Evolutionary conservation across 2,888 invertebrate species (phyloP), one percentile per base, ranked within the genome.

Genomic region (Ditylenchus weischeri): DNA sequence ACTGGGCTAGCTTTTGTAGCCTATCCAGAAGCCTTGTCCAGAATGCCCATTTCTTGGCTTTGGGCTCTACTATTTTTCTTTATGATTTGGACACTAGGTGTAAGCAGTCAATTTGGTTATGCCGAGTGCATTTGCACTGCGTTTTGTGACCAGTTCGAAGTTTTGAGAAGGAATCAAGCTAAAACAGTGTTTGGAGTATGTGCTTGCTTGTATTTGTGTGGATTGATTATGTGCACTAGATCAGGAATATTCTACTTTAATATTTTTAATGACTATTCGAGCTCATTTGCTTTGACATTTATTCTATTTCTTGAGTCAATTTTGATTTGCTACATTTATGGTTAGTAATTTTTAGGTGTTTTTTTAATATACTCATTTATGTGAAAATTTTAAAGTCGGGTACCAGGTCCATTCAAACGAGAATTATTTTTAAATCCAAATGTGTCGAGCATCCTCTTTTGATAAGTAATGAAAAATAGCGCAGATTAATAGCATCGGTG

Each of bases 191-290:
- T 70, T 19, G 66, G 48, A 15, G 73, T 74, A 62, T 77, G 75
- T 35, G 18, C 66, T 7, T 21, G 69, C 54, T 50, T 74, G 10
- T 77, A 73, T 61, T 58, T 69, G 13, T 61, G 72, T 21, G 79
- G 77, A 36, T 23, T 75, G 18, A 47, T 77, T 3, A 71, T 79
- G 66, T 73, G 77, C 47, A 75, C 76, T 5, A 71, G 73, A 57
- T 76, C 71, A 11, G 78, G 78, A 11, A 74, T 77, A 48, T 78
- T 76, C 61, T 78, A 73, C 69, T 78, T 78, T 66, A 68, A 69
- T 36, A 69, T 78, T 62, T 76, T 79, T 57, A 76, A 78, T 63
- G 76, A 79, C 58, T 78, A 78, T 57, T 69, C 72, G 21, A 70
- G 74, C 18, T 78, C 79, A 0, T 75, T 78, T 60, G 69, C 76